phyloP scores from a whole-genome alignment of 1,140 invertebrate genomes.

The Cataglyphis hispanica region DNA sequence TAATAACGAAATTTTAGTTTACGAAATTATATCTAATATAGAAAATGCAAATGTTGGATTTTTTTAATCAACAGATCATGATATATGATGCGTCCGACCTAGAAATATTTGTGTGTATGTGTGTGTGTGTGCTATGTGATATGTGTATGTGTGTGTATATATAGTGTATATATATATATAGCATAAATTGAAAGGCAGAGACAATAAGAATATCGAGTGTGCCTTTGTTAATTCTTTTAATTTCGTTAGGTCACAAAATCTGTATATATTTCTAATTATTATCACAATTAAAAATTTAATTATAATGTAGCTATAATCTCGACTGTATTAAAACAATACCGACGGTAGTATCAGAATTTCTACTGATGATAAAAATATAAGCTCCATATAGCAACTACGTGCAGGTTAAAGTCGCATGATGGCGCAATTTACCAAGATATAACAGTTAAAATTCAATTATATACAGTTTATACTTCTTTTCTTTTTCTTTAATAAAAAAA shows the following conservation, averaged over 20 bases:
- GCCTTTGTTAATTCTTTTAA: background rate
- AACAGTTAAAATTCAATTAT: too few species aligned
- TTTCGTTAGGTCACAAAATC: background rate
- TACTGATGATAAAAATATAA: slow-evolving; percentile 20
- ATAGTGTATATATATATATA: too few species aligned
- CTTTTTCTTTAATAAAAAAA: background rate
- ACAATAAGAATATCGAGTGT: background rate
- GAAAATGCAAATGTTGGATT: background rate
- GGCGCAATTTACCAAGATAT: slow-evolving; percentile 29
- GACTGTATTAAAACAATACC: background rate
- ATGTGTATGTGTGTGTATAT: too few species aligned
- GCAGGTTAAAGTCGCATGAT: background rate
- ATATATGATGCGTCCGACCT: background rate
- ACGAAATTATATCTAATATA: background rate
- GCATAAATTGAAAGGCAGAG: background rate
- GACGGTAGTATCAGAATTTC: background rate
- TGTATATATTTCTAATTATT: background rate
- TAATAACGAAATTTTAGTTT: background rate
- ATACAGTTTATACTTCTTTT: background rate
- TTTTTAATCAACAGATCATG: background rate
- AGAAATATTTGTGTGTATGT: background rate
- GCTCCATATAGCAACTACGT: background rate
- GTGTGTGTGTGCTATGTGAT: too few species aligned
- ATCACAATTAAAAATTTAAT: background rate
- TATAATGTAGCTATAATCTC: background rate